These are phyloP conservation scores for Brevipalpus yothersi DNA, from an alignment of 1,140 invertebrate genomes.

Conservation along the genomic window DNA sequence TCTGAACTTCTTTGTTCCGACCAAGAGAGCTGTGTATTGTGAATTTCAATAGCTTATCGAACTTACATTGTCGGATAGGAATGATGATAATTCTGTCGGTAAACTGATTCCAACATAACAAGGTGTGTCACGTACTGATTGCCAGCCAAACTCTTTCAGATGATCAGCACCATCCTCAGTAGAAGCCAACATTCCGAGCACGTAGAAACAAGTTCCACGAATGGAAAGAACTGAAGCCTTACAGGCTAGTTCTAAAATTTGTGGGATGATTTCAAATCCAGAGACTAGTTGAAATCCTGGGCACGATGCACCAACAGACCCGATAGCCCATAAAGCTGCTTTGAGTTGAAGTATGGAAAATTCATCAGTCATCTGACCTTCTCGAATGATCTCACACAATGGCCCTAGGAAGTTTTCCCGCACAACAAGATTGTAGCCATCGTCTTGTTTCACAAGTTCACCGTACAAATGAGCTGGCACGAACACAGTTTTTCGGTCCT, in stretches of 20 bases:
- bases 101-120: slow-evolving; percentile 12
- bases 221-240: slow-evolving; percentile 56
- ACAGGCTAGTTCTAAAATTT: slow-evolving; percentile 41
- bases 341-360: slow-evolving; percentile 33
- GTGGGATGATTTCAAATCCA: slow-evolving; percentile 29
- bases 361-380: slow-evolving; percentile 11
- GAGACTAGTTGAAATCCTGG: slow-evolving; percentile 43
- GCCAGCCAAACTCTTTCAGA: slow-evolving; percentile 48
- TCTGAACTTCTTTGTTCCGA: too few species aligned
- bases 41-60: too few species aligned
- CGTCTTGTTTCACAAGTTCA: slow-evolving; percentile 48
- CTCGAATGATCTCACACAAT: neutral
- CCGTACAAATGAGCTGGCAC: slow-evolving; percentile 67
- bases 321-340: slow-evolving; percentile 64
- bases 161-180: slow-evolving; percentile 51
- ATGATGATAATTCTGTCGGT: slow-evolving; percentile 6
- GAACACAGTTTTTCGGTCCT: slow-evolving; percentile 27
- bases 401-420: slow-evolving; percentile 16
- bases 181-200: slow-evolving; percentile 52
- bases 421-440: slow-evolving; percentile 39
- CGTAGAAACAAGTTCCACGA: slow-evolving; percentile 60
- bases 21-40: too few species aligned
- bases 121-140: slow-evolving; percentile 32
- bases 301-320: slow-evolving; percentile 47
- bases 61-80: slow-evolving; percentile 4